A percentile compares a stretch with the other conserved stretches of the same genome.
Evolutionary conservation across 2,797 vertebrate species (phyloP).

Genomic region (Gastrophryne carolinensis): DNA sequence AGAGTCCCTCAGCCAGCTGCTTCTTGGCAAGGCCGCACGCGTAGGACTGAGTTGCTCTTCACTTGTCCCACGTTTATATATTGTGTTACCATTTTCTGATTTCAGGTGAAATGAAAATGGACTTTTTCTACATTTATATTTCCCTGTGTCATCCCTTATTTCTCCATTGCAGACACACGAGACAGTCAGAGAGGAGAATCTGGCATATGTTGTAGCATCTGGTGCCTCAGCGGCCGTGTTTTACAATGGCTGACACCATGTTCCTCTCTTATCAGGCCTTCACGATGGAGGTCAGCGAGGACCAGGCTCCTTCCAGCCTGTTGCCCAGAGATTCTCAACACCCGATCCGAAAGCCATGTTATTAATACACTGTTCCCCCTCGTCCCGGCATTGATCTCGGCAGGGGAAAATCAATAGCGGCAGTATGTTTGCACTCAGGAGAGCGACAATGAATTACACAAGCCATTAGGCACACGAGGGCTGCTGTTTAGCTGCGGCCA

Average conservation of each 20-base stretch:
- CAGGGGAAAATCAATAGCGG: conserved; percentile 81
- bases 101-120: no score
- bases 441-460: conserved; percentile 72
- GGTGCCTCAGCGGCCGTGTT: conserved; percentile 41
- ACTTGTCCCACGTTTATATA: no score
- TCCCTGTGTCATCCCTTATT: not conserved
- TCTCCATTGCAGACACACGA: not conserved
- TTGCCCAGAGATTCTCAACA: conserved; percentile 2
- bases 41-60: no score
- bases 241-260: not conserved
- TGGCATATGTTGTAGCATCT: conserved; percentile 58
- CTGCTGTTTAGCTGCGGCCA: conserved; percentile 47
- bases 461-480: conserved; percentile 70
- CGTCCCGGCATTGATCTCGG: conserved; percentile 68
- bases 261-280: conserved; percentile 51
- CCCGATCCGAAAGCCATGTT: not conserved
- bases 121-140: not conserved
- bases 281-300: not conserved
- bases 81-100: no score
- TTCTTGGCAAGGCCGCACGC: no score
- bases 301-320: not conserved
- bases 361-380: conserved; percentile 36
- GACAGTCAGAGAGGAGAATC: not conserved
- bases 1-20: no score
- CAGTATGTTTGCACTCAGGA: conserved; percentile 81